Base-by-base conservation (phyloP, 2,888 invertebrate species). In the Agapostemon virescens region DNA sequence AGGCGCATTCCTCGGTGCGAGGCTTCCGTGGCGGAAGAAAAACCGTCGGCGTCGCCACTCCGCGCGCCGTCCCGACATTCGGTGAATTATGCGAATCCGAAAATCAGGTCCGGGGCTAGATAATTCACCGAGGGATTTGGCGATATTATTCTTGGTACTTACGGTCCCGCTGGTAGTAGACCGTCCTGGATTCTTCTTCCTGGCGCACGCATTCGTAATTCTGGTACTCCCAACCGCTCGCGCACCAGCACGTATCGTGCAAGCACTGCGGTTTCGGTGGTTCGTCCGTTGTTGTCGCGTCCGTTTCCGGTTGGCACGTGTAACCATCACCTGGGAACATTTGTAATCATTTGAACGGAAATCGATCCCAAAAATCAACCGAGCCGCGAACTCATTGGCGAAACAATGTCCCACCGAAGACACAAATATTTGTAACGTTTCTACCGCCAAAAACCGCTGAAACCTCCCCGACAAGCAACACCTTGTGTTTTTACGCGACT, bases 161-260 rank as follows among this genome's bases (percentile, higher is more conserved):
- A 88, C 87, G 79, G 20, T 87, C 84, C n/a, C 81, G 74, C 30
- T 82, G 69, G 40, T 84, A 78, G 20, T 76, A 85, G 11, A 71
- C 63, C 26, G 85, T 81, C 6, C 74, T 82, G 0, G 75, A 66
- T 15, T 81, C 82, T 7, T 87, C 87, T 15, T 88, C 86, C 42
- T 85, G 85, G 76, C 80, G 86, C 36, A 90, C 79, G 77, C 92
- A 92, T 49, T 81, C 83, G 70, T 88, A 86, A 45, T 89, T 87
- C 26, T 76, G 84, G 52, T 91, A 90, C 69, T 91, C 90, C 91
- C 93, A 95, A 23, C 94, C 95, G 42, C 88, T 84, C 6, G 94
- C 93, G 91, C 96, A 96, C 93, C 94, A 94, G 89, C 96, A 96
- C 77, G 92, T 88, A 38, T 91, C 93, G 3, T 92, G 81, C 4